Conservation (phyloP, 2,113 vertebrate genomes). For the Gadus macrocephalus region DNA sequence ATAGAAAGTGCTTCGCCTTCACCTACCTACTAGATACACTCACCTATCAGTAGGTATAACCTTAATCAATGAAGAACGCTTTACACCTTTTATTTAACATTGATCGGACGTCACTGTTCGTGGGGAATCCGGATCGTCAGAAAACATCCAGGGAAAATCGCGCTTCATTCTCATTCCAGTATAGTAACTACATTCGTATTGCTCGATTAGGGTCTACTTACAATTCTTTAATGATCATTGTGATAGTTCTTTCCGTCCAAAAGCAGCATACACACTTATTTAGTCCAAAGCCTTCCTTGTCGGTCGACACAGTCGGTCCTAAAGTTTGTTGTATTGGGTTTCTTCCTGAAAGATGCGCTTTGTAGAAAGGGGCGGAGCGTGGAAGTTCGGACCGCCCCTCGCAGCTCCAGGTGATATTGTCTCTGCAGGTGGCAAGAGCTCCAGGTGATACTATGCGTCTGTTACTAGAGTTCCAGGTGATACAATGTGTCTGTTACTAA, state of each 20-base stretch:
- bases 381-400: constrained; percentile 37
- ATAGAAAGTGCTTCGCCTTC: too few species aligned
- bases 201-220: constrained; percentile 52
- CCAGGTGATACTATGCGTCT: too few species aligned
- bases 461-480: too few species aligned
- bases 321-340: constrained; percentile 15
- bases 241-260: constrained; percentile 20
- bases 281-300: not conserved
- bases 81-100: too few species aligned
- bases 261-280: not conserved
- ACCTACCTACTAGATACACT: too few species aligned
- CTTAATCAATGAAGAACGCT: too few species aligned
- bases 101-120: too few species aligned
- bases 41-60: too few species aligned
- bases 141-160: not conserved
- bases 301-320: not conserved
- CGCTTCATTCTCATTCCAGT: not conserved
- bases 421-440: too few species aligned
- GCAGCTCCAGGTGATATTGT: constrained; percentile 32
- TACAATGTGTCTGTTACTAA: too few species aligned
- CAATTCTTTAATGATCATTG: constrained; percentile 71
- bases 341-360: constrained; percentile 61
- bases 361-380: constrained; percentile 45
- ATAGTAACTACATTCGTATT: not conserved
- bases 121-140: too few species aligned